Conservation (phyloP, 2,797 vertebrate genomes). For the Dendrocincla tyrannina region DNA sequence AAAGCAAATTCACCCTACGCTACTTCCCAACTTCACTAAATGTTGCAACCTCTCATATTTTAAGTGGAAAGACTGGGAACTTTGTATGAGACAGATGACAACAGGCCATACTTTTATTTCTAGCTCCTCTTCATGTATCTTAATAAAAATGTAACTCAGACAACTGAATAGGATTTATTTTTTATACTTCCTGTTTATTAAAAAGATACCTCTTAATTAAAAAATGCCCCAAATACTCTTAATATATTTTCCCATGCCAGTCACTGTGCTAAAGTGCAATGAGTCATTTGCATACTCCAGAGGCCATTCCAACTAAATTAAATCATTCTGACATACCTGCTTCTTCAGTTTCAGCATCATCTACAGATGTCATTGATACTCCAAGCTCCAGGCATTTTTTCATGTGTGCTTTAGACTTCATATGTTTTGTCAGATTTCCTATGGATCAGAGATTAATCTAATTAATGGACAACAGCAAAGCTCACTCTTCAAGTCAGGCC, state of each 20-base stretch:
- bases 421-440: slow-evolving; percentile 99
- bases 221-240: not conserved
- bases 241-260: slow-evolving; percentile 23
- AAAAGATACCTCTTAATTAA: slow-evolving; percentile 13
- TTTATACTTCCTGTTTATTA: slow-evolving; percentile 37
- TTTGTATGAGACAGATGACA: not conserved
- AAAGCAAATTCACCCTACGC: not conserved
- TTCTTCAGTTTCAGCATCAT: slow-evolving; percentile 92
- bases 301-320: not conserved
- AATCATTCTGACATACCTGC: slow-evolving; percentile 81
- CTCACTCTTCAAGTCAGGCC: not conserved
- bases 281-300: slow-evolving; percentile 45
- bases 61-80: not conserved
- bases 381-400: slow-evolving; percentile 98
- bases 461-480: slow-evolving; percentile 16
- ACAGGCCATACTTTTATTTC: not conserved
- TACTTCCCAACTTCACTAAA: not conserved
- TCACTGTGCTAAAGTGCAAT: slow-evolving; percentile 7
- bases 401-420: slow-evolving; percentile 99
- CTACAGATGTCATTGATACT: slow-evolving; percentile 93
- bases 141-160: not conserved
- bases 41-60: not conserved
- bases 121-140: not conserved
- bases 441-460: slow-evolving; percentile 7
- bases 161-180: not conserved